Evolutionary conservation across 2,113 vertebrate species (phyloP).

Genomic region (Trogon surrucura): DNA sequence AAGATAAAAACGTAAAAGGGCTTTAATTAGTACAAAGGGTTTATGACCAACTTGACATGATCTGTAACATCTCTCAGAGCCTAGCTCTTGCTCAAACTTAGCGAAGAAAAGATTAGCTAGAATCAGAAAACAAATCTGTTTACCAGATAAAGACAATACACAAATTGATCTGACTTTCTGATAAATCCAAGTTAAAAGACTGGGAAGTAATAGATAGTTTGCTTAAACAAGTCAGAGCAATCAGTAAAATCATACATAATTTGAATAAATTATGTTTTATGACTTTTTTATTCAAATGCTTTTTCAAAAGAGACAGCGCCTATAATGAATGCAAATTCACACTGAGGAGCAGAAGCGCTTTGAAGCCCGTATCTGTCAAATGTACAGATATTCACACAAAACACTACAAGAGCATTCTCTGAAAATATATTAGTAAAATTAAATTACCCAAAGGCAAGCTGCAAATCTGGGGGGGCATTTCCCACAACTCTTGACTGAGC

Average conservation of each 20-base stretch:
- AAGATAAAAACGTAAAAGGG: not conserved
- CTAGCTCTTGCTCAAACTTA: not conserved
- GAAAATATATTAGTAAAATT: not conserved
- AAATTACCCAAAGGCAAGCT: not conserved
- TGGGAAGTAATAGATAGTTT: not conserved
- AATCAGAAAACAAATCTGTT: not conserved
- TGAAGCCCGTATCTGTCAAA: not conserved
- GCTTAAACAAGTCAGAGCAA: constrained; percentile 31
- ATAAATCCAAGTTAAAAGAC: not conserved
- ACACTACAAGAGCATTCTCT: not conserved
- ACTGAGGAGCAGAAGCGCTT: not conserved
- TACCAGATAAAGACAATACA: not conserved
- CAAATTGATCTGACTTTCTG: not conserved
- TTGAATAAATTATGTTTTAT: not conserved
- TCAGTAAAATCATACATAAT: not conserved
- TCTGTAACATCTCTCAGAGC: not conserved
- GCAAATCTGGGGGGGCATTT: not conserved
- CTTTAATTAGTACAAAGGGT: not conserved
- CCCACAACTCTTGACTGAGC: not conserved
- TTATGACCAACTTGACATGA: not conserved
- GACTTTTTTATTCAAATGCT: not conserved
- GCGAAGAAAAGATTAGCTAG: not conserved
- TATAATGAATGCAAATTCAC: not conserved
- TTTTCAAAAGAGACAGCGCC: not conserved
- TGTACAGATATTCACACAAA: not conserved